Evolutionary conservation across 1,140 invertebrate genomes (phyloP).

Genomic region (Brachionus rubens): DNA sequence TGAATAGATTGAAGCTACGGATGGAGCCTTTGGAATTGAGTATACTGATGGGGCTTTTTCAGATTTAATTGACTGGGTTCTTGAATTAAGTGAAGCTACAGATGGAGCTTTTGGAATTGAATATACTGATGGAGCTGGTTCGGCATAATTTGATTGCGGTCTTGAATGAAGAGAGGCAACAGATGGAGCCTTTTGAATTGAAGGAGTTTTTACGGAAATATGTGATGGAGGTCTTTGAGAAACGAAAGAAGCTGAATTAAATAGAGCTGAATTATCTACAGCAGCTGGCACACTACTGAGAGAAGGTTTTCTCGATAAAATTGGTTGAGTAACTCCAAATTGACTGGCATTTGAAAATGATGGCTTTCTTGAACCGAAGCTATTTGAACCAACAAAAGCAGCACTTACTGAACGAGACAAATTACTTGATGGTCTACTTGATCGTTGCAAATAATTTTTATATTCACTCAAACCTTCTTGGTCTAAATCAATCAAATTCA

Average conservation of each 20-base stretch:
- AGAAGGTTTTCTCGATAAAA: background rate
- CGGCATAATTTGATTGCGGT: too few species aligned
- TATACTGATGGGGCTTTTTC: background rate
- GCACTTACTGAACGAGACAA: background rate
- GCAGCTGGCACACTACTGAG: too few species aligned
- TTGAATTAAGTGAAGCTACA: too few species aligned
- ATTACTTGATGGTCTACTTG: background rate
- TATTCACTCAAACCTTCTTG: background rate
- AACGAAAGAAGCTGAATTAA: background rate
- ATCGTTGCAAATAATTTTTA: background rate
- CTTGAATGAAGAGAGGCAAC: too few species aligned
- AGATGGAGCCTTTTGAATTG: too few species aligned
- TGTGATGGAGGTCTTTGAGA: background rate
- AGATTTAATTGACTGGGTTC: background rate
- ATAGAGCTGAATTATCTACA: background rate
- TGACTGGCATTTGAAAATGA: background rate
- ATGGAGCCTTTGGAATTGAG: background rate
- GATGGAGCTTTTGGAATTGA: too few species aligned
- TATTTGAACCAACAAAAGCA: background rate
- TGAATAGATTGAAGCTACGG: too few species aligned
- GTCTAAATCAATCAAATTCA: constrained; percentile 34
- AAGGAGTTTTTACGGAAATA: background rate
- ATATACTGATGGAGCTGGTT: too few species aligned
- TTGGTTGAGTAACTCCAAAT: background rate
- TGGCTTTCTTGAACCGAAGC: background rate